Percentiles rank a stretch among this genome's conserved stretches.
These are phyloP conservation scores for Motacilla tschutschensis DNA, from an alignment of 2,113 vertebrate species.

Conservation along the genomic window DNA sequence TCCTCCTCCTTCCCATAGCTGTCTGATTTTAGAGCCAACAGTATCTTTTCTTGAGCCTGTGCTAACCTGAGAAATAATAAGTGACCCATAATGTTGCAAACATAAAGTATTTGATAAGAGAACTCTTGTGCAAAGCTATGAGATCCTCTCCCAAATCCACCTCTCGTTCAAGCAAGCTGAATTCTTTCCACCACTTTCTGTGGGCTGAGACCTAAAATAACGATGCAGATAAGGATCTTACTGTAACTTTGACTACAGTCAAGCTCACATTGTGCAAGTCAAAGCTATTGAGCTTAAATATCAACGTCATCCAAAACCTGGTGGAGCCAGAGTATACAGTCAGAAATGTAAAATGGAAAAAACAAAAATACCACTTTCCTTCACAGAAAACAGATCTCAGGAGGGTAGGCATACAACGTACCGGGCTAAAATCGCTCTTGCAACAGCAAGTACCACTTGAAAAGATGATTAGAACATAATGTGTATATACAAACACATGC, in stretches of 20 bases:
- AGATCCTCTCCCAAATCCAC: slow-evolving; percentile 30
- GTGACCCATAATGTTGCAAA: not conserved
- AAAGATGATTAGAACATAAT: slow-evolving; percentile 4
- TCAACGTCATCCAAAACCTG: not conserved
- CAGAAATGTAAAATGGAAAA: not conserved
- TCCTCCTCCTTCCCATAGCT: not conserved
- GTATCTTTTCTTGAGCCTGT: not conserved
- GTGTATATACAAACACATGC: not conserved
- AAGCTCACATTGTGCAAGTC: slow-evolving; percentile 25
- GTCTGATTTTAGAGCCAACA: not conserved
- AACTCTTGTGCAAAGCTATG: slow-evolving; percentile 1
- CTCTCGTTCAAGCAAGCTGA: not conserved
- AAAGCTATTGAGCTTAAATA: not conserved
- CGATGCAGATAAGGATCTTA: slow-evolving; percentile 7
- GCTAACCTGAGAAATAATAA: not conserved
- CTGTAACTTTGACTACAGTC: slow-evolving; percentile 29
- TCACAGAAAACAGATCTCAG: not conserved
- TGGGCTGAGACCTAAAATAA: slow-evolving; percentile 41
- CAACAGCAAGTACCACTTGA: slow-evolving; percentile 5
- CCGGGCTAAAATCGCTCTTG: not conserved
- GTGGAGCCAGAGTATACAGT: not conserved
- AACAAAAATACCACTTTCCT: not conserved
- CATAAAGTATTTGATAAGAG: not conserved
- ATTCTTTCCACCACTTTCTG: slow-evolving; percentile 29
- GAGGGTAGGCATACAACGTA: not conserved